Base-by-base conservation (phyloP, 2,113 vertebrate genomes). In the Aviceda subcristata region DNA sequence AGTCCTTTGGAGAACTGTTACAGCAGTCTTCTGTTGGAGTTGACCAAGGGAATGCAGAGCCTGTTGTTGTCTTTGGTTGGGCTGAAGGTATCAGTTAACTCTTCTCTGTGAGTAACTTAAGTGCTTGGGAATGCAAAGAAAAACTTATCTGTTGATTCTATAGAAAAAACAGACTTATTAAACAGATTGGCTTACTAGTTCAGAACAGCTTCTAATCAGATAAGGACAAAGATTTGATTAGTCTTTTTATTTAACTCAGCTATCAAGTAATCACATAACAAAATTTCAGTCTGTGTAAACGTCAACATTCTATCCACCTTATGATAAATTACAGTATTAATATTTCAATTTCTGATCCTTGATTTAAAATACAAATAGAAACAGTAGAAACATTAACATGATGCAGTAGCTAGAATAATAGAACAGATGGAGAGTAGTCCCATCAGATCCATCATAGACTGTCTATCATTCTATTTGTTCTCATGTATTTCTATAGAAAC, bases 31-130 rank as follows among this genome's bases (percentile, higher is more conserved):
- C 78, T 99, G 23, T 76, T 99, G 23, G 98, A 99, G 43, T 90
- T 97, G 13, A 98, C 97, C 48, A 99, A 98, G 74, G 99, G 99
- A 57, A 95, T 99, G 43, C 98, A 98, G 66, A 98, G 97, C 68
- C 98, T 99, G 60, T 94, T 99, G 85, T 98, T 99, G 30, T 99
- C 99, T 24, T 97, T 99, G 77, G 96, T 99, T 86, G 99, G 99
- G 71, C 95, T 99, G 68, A 99, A 99, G 87, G 99, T 99, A 98
- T 98, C 90, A 91, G 39, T 83, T 41, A 82, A 84, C 19, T 86
- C 39, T 92, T 96, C 94, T 95, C 55, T 81, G 88, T 89, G 78
- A 92, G 85, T 66, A 90, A 69, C 7, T 68, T 18, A n/a, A 63
- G 10, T 84, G 32, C 34, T 90, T 90, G 39, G 32, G 34, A 88